Percentiles rank a stretch among this genome's conserved stretches.
Evolutionary conservation across 2,888 invertebrate genomes (phyloP).

Genomic region (Cataglyphis altisquamis): DNA sequence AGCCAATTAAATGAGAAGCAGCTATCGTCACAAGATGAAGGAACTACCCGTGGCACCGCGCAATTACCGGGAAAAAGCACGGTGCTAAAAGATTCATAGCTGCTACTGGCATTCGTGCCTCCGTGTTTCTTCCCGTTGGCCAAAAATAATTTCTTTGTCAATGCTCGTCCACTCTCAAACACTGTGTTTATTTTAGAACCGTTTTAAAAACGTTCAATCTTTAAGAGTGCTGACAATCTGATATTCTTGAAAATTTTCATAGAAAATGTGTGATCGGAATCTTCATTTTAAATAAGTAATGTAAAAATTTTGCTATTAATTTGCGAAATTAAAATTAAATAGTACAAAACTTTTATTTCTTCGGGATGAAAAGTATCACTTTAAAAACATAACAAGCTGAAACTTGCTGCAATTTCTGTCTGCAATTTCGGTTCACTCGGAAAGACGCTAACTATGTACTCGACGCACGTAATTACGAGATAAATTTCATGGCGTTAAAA

Average conservation of each 20-base stretch:
- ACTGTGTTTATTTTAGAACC: not conserved
- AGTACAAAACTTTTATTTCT: not conserved
- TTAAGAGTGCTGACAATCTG: not conserved
- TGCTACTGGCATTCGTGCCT: conserved; percentile 49
- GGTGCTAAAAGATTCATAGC: conserved; percentile 81
- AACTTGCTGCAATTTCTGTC: conserved; percentile 4
- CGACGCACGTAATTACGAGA: conserved; percentile 71
- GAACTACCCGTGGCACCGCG: conserved; percentile 77
- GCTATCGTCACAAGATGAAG: conserved; percentile 72
- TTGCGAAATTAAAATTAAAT: conserved; percentile 4
- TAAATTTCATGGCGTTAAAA: conserved; percentile 70
- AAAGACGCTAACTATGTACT: conserved; percentile 61
- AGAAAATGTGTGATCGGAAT: not conserved
- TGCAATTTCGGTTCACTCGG: not conserved
- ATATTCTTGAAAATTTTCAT: not conserved
- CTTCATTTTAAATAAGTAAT: not conserved
- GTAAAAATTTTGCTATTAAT: not conserved
- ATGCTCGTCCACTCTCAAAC: not conserved
- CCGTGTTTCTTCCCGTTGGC: conserved; percentile 20
- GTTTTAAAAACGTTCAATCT: not conserved
- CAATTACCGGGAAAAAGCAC: conserved; percentile 80
- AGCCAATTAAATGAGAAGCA: conserved; percentile 77
- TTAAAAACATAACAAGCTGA: conserved; percentile 12
- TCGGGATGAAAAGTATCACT: not conserved
- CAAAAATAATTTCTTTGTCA: conserved; percentile 68